Base-by-base conservation (phyloP, 2,888 invertebrate species). In the Yponomeuta evonymella region DNA sequence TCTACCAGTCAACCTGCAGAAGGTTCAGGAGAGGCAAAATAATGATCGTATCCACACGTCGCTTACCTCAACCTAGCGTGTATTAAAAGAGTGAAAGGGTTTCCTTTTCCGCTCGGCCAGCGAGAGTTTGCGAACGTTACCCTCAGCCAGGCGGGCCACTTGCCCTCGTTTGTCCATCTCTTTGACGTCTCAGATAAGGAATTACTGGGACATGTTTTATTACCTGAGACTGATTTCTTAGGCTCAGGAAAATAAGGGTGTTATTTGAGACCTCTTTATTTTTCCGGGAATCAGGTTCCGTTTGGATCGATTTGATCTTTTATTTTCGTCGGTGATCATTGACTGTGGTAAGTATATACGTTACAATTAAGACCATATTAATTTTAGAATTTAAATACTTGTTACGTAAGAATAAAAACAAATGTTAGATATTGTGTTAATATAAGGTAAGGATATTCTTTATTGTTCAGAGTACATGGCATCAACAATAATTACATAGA, bases 51-150 rank as follows among this genome's bases (percentile, higher is more conserved):
- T 84, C 85, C 79, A 80, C 73, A 77, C 15, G 51, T 15, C 5
- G 12, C 51, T 43, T 8, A 43, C 51, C 15, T 58, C 51, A 4
- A 58, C n/a, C 23, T 73, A 70, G 36, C n/a, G 66, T 72, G 70
- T 75, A 72, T 79, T 74, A 76, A 58, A n/a, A 48, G 8, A 36
- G n/a, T 43, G 81, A 84, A 89, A 86, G 88, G 89, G 86, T 88
- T 88, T 88, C 86, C 85, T 88, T 88, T 84, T 84, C 86, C 85
- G 86, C 80, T 76, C 79, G 79, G 79, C 76, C 78, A 76, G 73
- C 73, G 74, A 76, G 74, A 67, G 30, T 73, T 76, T 73, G 73
- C 72, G 75, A 74, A 78, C 76, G 43, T 77, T 75, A 75, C 78
- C 75, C 73, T 75, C 69, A 23, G 79, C 76, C 78, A 79, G 79